phyloP scores from a whole-genome alignment of 2,888 invertebrate species.

The Cephus runcator region DNA sequence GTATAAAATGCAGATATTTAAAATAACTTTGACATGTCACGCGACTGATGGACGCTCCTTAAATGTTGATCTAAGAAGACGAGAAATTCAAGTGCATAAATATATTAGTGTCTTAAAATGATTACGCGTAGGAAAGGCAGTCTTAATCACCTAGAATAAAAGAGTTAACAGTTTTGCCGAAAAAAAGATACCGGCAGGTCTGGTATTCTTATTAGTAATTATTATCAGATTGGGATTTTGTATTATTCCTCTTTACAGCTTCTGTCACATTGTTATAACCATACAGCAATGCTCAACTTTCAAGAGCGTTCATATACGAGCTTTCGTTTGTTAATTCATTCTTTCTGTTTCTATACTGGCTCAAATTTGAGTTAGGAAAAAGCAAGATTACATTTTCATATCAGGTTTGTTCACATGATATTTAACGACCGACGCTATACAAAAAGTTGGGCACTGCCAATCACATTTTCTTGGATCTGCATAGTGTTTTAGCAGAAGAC shows the following conservation, averaged over 20 bases:
- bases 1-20: not conserved
- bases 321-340: not conserved
- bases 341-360: not conserved
- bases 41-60: not conserved
- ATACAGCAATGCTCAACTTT: constrained; percentile 47
- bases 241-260: constrained; percentile 40
- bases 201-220: constrained; percentile 27
- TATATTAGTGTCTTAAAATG: not conserved
- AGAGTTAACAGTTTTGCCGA: constrained; percentile 27
- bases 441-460: constrained; percentile 44
- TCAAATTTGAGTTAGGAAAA: not conserved
- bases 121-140: constrained; percentile 26
- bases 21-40: not conserved
- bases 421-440: not conserved
- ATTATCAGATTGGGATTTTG: constrained; percentile 35
- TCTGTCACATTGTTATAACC: constrained; percentile 44
- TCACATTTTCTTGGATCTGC: constrained; percentile 40
- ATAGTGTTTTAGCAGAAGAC: constrained; percentile 49
- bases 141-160: constrained; percentile 33
- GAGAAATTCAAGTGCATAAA: not conserved
- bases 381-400: not conserved
- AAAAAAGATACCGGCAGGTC: constrained; percentile 13
- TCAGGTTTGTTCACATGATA: not conserved
- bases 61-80: not conserved
- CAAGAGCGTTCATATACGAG: not conserved